Evolutionary conservation across 2,888 invertebrate genomes (phyloP), one percentile per base, ranked within the genome.

Genomic region (Ecdyonurus torrentis): DNA sequence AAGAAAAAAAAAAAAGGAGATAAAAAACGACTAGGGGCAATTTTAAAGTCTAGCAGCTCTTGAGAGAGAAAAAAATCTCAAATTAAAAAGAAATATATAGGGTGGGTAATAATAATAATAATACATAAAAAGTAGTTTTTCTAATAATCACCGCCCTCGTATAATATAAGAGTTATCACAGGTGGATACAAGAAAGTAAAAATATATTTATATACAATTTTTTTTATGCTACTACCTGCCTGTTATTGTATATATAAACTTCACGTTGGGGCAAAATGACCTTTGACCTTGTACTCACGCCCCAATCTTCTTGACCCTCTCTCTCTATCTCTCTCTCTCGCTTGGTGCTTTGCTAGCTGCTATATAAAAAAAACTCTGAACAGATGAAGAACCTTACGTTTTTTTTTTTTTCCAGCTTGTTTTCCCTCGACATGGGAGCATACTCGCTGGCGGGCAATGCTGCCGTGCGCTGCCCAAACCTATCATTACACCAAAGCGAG

Each of bases 1-100:
- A n/a, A n/a, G n/a, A n/a, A 60, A 37, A 52, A 37, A 61, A 61
- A 61, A 61, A 61, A n/a, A 10, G 50, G 22, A n/a, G 22, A 50
- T 23, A 20, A 20, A 60, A 18, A 60, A 60, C 37, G 37, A 37
- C 37, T 37, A 37, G 15, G 37, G 37, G 37, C 37, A 37, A 37
- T 37, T 37, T 37, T 37, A 37, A 37, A 37, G 37, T 37, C 37
- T 37, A 37, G 37, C 37, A 37, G 37, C 37, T 15, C 37, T n/a
- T 10, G 37, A 5, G 5, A 37, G 15, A 37, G 5, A 37, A 37
- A 5, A 37, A 37, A 37, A 10, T 37, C 37, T 37, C 15, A 37
- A 37, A 37, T 37, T 37, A 37, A 37, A 37, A 37, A 37, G 37
- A 37, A 10, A 37, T 37, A 37, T 37, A 37, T 37, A 15, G 37